phyloP scores from a whole-genome alignment of 2,113 vertebrate genomes.

The Albula glossodonta region DNA sequence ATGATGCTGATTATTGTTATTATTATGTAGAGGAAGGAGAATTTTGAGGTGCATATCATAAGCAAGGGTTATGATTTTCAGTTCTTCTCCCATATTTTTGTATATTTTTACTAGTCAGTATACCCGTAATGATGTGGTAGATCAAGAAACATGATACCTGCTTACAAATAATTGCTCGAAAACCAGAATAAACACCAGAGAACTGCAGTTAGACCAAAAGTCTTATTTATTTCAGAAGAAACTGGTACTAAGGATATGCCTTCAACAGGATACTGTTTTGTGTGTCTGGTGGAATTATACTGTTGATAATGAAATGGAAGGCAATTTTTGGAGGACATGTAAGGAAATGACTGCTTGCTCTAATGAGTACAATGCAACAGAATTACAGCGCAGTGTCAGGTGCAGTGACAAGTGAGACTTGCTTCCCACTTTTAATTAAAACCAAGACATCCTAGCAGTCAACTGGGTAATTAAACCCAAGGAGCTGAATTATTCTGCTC shows the following conservation, averaged over 20 bases:
- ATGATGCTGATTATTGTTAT: no score
- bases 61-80: background rate
- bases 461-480: background rate
- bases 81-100: background rate
- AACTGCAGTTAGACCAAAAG: background rate
- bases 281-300: background rate
- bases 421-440: conserved; percentile 11
- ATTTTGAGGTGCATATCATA: background rate
- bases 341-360: background rate
- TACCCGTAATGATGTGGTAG: background rate
- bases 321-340: background rate
- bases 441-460: background rate
- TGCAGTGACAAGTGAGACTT: background rate
- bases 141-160: background rate
- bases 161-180: background rate
- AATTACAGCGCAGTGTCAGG: conserved; percentile 3
- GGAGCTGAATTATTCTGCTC: background rate
- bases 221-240: background rate
- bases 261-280: background rate
- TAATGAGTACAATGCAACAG: conserved; percentile 13
- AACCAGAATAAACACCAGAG: background rate
- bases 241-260: background rate
- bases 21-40: background rate
- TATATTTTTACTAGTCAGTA: background rate
- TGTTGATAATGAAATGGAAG: background rate